Base-by-base conservation (phyloP, 1,140 invertebrate species). In the Drosophila lini region DNA sequence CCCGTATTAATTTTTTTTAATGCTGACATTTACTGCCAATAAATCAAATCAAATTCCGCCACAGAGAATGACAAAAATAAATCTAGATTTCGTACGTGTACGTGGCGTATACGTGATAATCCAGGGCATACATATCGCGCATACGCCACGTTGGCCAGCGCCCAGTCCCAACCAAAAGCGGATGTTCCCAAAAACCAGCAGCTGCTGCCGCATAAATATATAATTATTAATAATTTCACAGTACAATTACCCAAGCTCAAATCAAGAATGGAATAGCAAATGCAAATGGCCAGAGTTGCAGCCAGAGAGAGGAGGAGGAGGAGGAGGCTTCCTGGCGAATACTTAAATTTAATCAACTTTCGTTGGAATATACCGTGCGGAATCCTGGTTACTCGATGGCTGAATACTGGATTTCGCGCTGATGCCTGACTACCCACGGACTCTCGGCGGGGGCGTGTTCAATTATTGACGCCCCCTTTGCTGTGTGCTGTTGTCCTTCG, bases 291-390 rank as follows among this genome's bases (percentile, higher is more conserved):
- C 31, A n/a, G 19, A 36, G 38, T 15, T 55, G 55, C 47, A 55
- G 25, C 25, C 25, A 28, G 5, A 19, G 19, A n/a, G 25, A 28
- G 5, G 25, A 28, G 3, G 5, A 28, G 25, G 25, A 28, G 25
- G 0, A 6, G 25, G 25, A 28, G 5, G 1, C 25, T 28, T 28
- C 25, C 25, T 5, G 9, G 62, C 55, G 42, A 45, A 67, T 79
- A 59, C 77, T 83, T 80, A 78, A 88, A 88, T 88, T 88, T 88
- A 88, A 88, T 88, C 83, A 88, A 88, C 73, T 68, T 65, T 59
- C 9, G 42, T 6, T 32, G 48, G 28, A 50, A 3, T 40, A 50
- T 50, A 11, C 8, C 25, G 52, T 42, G n/a, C 15, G 28, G 41
- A 60, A 32, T 59, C 19, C 16, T 57, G 16, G 48, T 28, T 40